Evolutionary conservation across 2,113 vertebrate species (phyloP), one percentile per base, ranked within the genome.

Genomic region (Tupaia chinensis): DNA sequence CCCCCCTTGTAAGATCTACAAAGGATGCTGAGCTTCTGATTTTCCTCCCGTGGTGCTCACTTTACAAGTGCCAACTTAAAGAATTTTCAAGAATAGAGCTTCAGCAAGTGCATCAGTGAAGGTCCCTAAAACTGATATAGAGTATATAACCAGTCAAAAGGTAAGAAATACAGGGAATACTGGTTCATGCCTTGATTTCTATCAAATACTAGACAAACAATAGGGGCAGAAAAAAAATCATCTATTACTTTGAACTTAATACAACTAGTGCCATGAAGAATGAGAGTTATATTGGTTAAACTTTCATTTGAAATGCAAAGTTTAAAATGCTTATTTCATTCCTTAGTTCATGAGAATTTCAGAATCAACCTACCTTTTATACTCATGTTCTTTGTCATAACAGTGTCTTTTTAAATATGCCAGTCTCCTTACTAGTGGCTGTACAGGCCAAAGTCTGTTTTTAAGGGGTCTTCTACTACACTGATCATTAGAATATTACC

Each of bases 81-180:
- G 83, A 76, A 89, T 63, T 89, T 80, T 94, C 87, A 84, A 93
- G 63, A 94, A 77, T 76, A 92, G 44, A 89, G 60, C 16, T 61
- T 93, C 3, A 56, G 13, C 68, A 13, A 8, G 20, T 63, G 56
- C 85, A 78, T 78, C 78, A 93, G 66, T 44, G 17, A 95, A 87
- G 19, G 9, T 34, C 25, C 4, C 80, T 60, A 27, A 93, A 91
- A 79, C 32, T 60, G 53, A 11, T 60, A 87, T 92, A 80, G 25
- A 80, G 58, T 68, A 17, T 68, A 17, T 73, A 93, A 70, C 74
- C 65, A 84, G n/a, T 16, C 22, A 73, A 87, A 97, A 95, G 34
- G 69, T 73, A 93, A 58, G 23, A 91, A 81, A 86, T 78, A 44
- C 19, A 74, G 27, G n/a, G 60, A 92, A 92, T 87, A 80, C 2